Percentiles rank a stretch among this genome's conserved stretches.
Evolutionary conservation across 2,888 invertebrate genomes (phyloP).

Genomic region (Cosmia trapezina): DNA sequence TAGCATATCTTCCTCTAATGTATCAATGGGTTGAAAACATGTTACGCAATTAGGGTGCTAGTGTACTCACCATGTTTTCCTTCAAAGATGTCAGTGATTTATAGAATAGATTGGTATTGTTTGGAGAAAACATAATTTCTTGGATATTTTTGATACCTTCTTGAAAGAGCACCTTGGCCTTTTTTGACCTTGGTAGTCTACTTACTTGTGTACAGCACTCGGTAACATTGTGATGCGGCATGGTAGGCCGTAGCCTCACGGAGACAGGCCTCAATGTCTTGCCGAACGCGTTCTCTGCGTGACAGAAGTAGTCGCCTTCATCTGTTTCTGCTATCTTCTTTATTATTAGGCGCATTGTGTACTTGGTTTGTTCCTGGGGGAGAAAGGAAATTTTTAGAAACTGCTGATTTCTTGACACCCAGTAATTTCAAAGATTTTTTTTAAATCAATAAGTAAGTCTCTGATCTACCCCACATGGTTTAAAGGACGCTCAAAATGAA

Average conservation of each 20-base stretch:
- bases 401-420: background rate
- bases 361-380: constrained; percentile 91
- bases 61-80: background rate
- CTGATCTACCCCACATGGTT: too few relatives aligned
- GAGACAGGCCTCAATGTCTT: constrained; percentile 93
- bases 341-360: constrained; percentile 94
- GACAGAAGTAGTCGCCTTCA: constrained; percentile 95
- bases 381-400: background rate
- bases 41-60: too few relatives aligned
- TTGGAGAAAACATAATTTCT: background rate
- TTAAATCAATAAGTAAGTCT: too few relatives aligned
- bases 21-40: too few relatives aligned
- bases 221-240: constrained; percentile 93
- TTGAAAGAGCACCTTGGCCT: too few relatives aligned
- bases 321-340: constrained; percentile 93
- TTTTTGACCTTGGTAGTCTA: too few relatives aligned
- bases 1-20: too few relatives aligned
- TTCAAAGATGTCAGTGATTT: background rate
- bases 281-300: constrained; percentile 96
- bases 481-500: too few relatives aligned
- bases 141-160: background rate
- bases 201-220: constrained; percentile 93
- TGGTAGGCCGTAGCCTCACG: constrained; percentile 92
- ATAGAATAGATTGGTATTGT: background rate
- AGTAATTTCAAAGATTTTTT: too few relatives aligned